Evolutionary conservation across 1,140 invertebrate genomes (phyloP).

Genomic region (Berghia stephanieae): DNA sequence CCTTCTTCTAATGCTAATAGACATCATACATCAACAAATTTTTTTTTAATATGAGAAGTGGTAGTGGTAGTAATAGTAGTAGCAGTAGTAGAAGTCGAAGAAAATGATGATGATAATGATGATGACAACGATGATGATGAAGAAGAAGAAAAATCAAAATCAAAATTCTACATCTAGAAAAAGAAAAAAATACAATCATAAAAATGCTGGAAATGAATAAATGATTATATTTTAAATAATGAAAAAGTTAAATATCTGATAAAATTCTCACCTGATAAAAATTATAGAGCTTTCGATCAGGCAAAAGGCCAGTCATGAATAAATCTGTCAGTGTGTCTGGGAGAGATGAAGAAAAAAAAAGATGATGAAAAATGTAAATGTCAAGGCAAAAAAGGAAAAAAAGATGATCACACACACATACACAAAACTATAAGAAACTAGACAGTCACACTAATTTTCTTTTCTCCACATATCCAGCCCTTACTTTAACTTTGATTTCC

Average conservation of each 20-base stretch:
- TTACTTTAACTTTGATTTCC: too few relatives aligned
- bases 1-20: too few relatives aligned
- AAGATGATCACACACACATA: not conserved
- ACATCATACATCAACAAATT: too few relatives aligned
- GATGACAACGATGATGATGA: too few relatives aligned
- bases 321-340: slow-evolving; percentile 79
- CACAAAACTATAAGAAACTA: not conserved
- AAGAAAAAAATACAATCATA: not conserved
- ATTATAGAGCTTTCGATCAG: slow-evolving; percentile 76
- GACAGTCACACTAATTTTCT: too few relatives aligned
- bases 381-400: not conserved
- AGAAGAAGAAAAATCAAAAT: slow-evolving; percentile 1
- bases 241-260: not conserved
- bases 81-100: too few relatives aligned
- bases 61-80: too few relatives aligned
- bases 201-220: not conserved
- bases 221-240: not conserved
- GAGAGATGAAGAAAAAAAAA: slow-evolving; percentile 49
- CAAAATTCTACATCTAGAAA: not conserved
- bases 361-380: slow-evolving; percentile 9
- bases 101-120: too few relatives aligned
- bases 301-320: slow-evolving; percentile 80
- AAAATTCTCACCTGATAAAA: slow-evolving; percentile 72
- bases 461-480: too few relatives aligned
- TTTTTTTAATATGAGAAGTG: too few relatives aligned